Conservation (phyloP, 2,113 vertebrate genomes). For the Scatophagus argus region DNA sequence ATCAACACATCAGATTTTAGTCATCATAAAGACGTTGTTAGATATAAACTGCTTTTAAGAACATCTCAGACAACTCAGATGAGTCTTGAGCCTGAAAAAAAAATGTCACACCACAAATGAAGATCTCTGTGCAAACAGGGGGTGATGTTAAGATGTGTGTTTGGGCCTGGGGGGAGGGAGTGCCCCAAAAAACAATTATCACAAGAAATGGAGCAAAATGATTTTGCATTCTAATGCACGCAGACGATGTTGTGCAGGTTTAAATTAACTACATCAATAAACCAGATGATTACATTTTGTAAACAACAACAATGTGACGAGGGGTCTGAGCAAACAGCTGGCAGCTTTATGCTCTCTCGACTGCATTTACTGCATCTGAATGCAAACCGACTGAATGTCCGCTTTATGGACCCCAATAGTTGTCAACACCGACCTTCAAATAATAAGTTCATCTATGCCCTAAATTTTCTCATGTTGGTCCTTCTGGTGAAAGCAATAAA, state of each 20-base stretch:
- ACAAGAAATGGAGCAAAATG: constrained; percentile 78
- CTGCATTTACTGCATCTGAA: neutral
- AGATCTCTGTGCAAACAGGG: constrained; percentile 23
- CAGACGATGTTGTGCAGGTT: constrained; percentile 61
- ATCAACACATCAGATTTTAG: constrained; percentile 10
- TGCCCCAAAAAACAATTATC: constrained; percentile 76
- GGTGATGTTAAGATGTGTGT: constrained; percentile 60
- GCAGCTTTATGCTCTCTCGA: neutral
- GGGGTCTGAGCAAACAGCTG: constrained; percentile 24
- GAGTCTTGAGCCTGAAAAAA: constrained; percentile 16
- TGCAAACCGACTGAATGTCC: constrained; percentile 17
- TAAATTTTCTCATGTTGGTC: neutral
- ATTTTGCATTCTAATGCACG: constrained; percentile 67
- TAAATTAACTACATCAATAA: constrained; percentile 64
- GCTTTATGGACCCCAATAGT: neutral
- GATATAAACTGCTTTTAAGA: constrained; percentile 24
- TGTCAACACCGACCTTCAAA: neutral
- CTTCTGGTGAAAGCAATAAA: neutral
- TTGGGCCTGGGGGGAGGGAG: no score
- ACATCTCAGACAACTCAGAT: constrained; percentile 29
- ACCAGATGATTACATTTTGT: constrained; percentile 61
- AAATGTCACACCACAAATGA: constrained; percentile 12
- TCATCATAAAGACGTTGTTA: constrained; percentile 25
- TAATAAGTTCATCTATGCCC: neutral
- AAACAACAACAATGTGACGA: constrained; percentile 51